Evolutionary conservation across 1,140 invertebrate genomes (phyloP).

Genomic region (Samia ricini): DNA sequence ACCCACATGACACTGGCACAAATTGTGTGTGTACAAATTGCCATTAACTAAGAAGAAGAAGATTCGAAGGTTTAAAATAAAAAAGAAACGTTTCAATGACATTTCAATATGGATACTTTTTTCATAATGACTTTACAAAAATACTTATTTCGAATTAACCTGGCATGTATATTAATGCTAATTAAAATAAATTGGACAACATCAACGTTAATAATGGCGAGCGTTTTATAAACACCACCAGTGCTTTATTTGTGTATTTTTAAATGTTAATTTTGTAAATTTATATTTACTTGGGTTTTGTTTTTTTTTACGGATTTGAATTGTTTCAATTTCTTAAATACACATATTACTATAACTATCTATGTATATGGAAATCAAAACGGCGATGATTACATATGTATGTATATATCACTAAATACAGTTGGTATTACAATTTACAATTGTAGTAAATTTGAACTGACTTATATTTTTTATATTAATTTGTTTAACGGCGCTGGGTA

Average conservation of each 20-base stretch:
- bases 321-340: background rate
- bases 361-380: no score
- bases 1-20: no score
- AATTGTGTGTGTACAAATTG: no score
- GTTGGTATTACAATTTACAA: no score
- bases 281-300: background rate
- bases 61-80: background rate
- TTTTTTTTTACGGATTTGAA: background rate
- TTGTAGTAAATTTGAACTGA: no score
- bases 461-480: no score
- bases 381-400: no score
- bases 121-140: background rate
- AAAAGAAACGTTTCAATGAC: background rate
- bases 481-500: no score
- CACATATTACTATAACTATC: no score
- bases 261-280: background rate
- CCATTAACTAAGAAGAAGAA: background rate
- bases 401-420: no score
- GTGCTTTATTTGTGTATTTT: background rate
- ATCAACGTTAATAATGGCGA: background rate
- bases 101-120: no score
- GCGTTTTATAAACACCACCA: background rate
- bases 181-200: background rate
- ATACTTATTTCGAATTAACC: background rate
- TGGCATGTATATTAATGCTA: no score